Evolutionary conservation across 2,888 invertebrate genomes (phyloP), one percentile per base, ranked within the genome.

Genomic region (Cyrtodaria siliqua): DNA sequence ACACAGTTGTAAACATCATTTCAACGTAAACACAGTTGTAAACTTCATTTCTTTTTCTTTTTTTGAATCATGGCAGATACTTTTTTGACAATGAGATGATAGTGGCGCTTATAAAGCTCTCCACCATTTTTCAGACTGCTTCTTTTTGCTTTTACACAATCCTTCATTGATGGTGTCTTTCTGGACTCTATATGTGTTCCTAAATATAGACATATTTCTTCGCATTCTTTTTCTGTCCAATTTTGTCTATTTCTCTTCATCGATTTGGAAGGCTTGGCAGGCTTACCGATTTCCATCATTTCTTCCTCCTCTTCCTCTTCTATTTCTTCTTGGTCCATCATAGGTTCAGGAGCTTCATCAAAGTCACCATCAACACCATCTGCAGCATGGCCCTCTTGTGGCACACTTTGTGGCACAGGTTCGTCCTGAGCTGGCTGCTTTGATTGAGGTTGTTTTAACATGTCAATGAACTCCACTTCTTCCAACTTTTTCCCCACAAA

Each of bases 151-250:
- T n/a, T n/a, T n/a, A n/a, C n/a, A n/a, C n/a, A n/a, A n/a, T n/a
- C n/a, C n/a, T n/a, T n/a, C n/a, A n/a, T n/a, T n/a, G n/a, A n/a
- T n/a, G n/a, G n/a, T n/a, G n/a, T 67, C 50, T 29, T 59, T 29
- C 29, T 49, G 18, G 42, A 38, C 18, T 57, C 44, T 49, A 67
- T 38, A 27, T 56, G 50, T 8, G 40, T 47, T 26, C 38, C 50
- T 24, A 67, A 59, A 47, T 59, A 67, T 40, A 42, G 24, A 38
- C 44, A 16, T n/a, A 67, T 26, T 67, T 67, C 67, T 29, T 67
- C 18, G 9, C 59, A 20, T 67, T 67, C 59, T 47, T 67, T 27
- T 59, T 47, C 44, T n/a, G 67, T 56, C 67, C 67, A 67, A 14
- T 26, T 56, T n/a, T 44, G 49, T 47, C 44, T n/a, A n/a, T 61